Evolutionary conservation across 2,888 invertebrate species (phyloP), one percentile per base, ranked within the genome.

Genomic region (Nudaria mundana): DNA sequence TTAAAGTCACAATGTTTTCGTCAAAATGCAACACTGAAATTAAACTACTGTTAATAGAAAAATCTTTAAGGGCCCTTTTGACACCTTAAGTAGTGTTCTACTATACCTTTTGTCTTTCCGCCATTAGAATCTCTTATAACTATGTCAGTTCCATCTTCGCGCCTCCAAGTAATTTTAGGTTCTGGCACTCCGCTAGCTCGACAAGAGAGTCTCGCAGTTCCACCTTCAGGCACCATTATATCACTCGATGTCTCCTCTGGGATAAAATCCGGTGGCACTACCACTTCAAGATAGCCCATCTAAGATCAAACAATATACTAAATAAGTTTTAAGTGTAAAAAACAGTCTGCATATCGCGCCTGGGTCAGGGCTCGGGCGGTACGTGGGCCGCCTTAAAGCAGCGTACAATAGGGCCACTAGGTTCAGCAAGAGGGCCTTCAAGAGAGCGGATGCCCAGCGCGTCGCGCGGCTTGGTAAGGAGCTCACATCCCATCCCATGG

Each of bases 191-290:
- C 97, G 40, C 91, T 91, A 2, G 97, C 97, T 41, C 92, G 85
- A 69, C 94, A 94, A 25, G 91, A 90, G 40, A 93, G 80, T 56
- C 89, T 91, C 7, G 91, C 92, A 0, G 91, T 91, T 23, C 94
- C 94, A 37, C 96, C 96, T 89, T 97, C 97, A 15, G 94, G 93
- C 18, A 96, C 94, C 91, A 95, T 94, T 8, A 96, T 91, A 74
- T 97, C 97, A 0, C 96, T 94, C n/a, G 96, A 96, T 15, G 96
- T 96, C 69, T 95, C 95, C 67, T 95, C 95, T 11, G 92, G 74
- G 48, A 96, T 91, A 66, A 98, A 97, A 78, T 97, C 96, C n/a
- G 98, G 97, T 20, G 97, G 96, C 53, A 97, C 93, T 15, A 96
- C 95, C 36, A 97, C 96, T 55, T 96, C 94, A 57, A 97, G 87